Evolutionary conservation across 2,888 invertebrate genomes (phyloP).

Genomic region (Brachyopa scutellaris): DNA sequence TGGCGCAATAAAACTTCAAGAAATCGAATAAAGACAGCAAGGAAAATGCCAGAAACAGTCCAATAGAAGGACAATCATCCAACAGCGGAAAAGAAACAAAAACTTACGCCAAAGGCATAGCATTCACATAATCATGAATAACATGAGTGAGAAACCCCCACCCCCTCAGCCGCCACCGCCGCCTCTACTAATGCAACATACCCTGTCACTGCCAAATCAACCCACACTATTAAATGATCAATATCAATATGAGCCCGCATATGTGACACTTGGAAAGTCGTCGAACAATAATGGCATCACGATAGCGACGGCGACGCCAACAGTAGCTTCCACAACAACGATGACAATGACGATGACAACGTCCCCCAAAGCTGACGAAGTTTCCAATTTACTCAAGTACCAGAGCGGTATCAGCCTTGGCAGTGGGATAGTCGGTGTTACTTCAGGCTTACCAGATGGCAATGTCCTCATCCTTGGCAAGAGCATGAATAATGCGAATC

Average conservation of each 20-base stretch:
- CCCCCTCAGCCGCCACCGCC: conserved; percentile 62
- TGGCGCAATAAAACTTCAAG: conserved; percentile 13
- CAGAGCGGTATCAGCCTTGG: conserved; percentile 58
- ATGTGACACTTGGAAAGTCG: conserved; percentile 63
- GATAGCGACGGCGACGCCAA: conserved; percentile 63
- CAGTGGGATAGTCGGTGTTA: conserved; percentile 55
- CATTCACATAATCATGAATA: conserved; percentile 60
- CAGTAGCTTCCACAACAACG: conserved; percentile 69
- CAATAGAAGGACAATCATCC: conserved; percentile 40
- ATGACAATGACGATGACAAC: conserved; percentile 69
- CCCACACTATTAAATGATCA: conserved; percentile 46
- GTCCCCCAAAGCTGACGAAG: conserved; percentile 66
- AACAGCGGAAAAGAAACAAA: conserved; percentile 24
- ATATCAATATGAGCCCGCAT: conserved; percentile 64
- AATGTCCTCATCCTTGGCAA: conserved; percentile 57
- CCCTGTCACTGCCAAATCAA: conserved; percentile 25
- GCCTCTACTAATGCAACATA: conserved; percentile 51
- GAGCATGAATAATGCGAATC: conserved; percentile 59
- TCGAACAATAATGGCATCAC: conserved; percentile 57
- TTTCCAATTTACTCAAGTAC: conserved; percentile 64
- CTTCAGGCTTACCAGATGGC: conserved; percentile 56
- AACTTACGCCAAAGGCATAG: conserved; percentile 11
- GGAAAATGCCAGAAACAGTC: conserved; percentile 33
- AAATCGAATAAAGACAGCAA: conserved; percentile 37
- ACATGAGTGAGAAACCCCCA: conserved; percentile 60